Evolutionary conservation across 1,140 invertebrate species (phyloP).

Genomic region (Pachypsylla venusta): DNA sequence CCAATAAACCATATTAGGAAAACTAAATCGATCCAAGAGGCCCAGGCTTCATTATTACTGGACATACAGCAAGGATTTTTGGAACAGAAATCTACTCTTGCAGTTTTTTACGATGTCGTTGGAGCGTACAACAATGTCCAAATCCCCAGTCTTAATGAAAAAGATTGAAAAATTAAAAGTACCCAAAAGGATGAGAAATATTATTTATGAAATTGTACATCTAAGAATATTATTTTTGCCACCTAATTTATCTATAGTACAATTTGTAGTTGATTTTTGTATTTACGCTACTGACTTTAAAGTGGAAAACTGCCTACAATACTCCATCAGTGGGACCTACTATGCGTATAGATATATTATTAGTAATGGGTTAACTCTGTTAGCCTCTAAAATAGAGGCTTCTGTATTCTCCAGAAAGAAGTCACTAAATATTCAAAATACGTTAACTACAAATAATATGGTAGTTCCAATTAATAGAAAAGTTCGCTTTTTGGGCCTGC

Average conservation of each 20-base stretch:
- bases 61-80: not conserved
- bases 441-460: not conserved
- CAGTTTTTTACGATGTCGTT: not conserved
- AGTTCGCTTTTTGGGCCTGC: not conserved
- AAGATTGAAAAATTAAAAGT: not conserved
- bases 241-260: not conserved
- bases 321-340: not conserved
- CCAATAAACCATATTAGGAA: not conserved
- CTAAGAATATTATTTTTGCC: not conserved
- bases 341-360: not conserved
- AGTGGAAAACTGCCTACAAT: not conserved
- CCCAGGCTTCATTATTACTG: not conserved
- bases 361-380: not conserved
- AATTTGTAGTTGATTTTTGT: not conserved
- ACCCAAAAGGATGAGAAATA: not conserved
- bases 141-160: not conserved
- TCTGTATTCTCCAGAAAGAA: not conserved
- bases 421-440: not conserved
- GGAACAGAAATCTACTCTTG: conserved; percentile 1
- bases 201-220: not conserved
- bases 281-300: not conserved
- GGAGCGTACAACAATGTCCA: not conserved
- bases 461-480: not conserved
- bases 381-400: not conserved
- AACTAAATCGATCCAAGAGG: conserved; percentile 5